Conservation (phyloP, 2,113 vertebrate genomes). For the Ceyx cyanopectus region DNA sequence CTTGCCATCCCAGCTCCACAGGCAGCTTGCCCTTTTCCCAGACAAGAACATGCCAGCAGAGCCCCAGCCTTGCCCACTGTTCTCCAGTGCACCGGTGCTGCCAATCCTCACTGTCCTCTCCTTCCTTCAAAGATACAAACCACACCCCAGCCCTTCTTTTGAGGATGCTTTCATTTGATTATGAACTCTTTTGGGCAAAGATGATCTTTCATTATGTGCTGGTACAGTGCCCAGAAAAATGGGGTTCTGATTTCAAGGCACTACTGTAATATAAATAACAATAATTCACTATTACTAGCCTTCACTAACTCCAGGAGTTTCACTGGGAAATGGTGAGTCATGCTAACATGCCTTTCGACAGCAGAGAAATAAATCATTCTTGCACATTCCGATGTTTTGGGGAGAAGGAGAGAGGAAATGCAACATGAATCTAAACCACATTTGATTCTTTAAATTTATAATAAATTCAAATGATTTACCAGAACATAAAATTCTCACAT, state of each 20-base stretch:
- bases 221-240: slow-evolving; percentile 48
- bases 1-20: neutral
- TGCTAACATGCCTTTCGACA: slow-evolving; percentile 30
- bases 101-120: neutral
- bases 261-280: slow-evolving; percentile 52
- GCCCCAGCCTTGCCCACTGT: neutral
- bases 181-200: slow-evolving; percentile 1
- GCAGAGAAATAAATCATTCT: slow-evolving; percentile 49
- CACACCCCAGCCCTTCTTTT: neutral
- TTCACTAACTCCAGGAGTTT: slow-evolving; percentile 36
- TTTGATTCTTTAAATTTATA: slow-evolving; percentile 53
- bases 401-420: neutral
- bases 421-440: slow-evolving; percentile 40
- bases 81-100: neutral
- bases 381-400: slow-evolving; percentile 39
- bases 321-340: slow-evolving; percentile 49
- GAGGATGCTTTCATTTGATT: neutral
- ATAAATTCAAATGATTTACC: slow-evolving; percentile 52
- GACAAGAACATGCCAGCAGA: neutral
- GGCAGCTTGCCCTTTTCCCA: neutral
- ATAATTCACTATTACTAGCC: slow-evolving; percentile 44
- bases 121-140: neutral
- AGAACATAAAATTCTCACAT: slow-evolving; percentile 52
- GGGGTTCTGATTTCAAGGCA: slow-evolving; percentile 41
- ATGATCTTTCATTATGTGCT: slow-evolving; percentile 35